These are phyloP conservation scores for Anorthoa munda DNA, from an alignment of 2,888 invertebrate species.

Conservation along the genomic window DNA sequence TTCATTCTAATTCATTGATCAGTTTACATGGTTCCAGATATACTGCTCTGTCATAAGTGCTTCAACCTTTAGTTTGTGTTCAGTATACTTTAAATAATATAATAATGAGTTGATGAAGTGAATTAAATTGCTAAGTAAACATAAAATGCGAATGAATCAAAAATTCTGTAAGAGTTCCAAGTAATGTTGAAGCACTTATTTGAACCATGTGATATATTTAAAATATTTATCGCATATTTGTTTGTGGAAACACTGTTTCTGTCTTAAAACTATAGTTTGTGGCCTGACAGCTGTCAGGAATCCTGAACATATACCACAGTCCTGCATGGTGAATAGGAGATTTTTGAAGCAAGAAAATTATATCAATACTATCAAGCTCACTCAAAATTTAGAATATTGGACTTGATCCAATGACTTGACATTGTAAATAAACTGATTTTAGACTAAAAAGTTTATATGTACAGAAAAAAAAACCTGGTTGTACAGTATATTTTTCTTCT, in stretches of 20 bases:
- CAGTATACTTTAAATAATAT: background rate
- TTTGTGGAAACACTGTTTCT: constrained; percentile 2
- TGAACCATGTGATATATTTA: constrained; percentile 13
- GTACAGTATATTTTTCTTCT: constrained; percentile 31
- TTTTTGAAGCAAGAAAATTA: background rate
- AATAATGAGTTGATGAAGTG: constrained; percentile 10
- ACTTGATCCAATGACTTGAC: constrained; percentile 1
- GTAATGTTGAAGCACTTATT: background rate
- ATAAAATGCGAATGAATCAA: constrained; percentile 2
- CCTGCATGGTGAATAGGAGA: background rate
- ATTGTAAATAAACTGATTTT: constrained; percentile 4
- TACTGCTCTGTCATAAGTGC: constrained; percentile 13
- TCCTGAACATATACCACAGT: background rate
- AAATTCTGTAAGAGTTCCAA: background rate
- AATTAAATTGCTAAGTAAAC: constrained; percentile 11
- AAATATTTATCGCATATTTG: background rate
- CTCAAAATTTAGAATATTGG: background rate
- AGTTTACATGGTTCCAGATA: constrained; percentile 33
- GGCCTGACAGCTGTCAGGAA: background rate
- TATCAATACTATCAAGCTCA: background rate
- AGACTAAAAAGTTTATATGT: constrained; percentile 6
- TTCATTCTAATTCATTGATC: constrained; percentile 42
- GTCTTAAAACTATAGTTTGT: background rate
- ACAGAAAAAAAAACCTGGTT: constrained; percentile 37
- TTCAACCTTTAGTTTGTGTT: background rate